phyloP scores from a whole-genome alignment of 2,797 vertebrate species.

The Acipenser oxyrinchus region DNA sequence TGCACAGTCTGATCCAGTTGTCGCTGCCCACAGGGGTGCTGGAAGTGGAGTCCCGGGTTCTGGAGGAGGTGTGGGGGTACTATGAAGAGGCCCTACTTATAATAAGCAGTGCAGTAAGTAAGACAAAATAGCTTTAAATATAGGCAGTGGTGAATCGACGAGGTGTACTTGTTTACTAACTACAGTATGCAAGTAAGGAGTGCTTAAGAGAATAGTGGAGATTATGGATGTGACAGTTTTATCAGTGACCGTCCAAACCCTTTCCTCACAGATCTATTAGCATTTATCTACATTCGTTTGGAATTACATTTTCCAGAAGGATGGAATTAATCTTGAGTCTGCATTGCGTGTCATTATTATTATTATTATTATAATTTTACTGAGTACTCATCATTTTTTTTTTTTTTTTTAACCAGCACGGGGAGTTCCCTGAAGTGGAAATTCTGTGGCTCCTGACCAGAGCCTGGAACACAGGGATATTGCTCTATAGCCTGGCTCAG shows the following conservation, averaged over 20 bases:
- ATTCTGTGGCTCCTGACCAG: conserved; percentile 81
- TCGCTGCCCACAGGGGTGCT: conserved; percentile 64
- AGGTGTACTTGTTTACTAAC: too few species aligned
- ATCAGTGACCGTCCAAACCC: too few species aligned
- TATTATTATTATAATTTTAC: too few species aligned
- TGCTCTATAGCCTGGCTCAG: conserved; percentile 64
- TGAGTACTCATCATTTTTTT: too few species aligned
- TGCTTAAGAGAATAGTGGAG: too few species aligned
- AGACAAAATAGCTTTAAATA: conserved; percentile 11
- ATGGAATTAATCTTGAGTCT: too few species aligned
- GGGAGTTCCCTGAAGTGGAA: conserved; percentile 75
- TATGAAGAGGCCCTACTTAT: conserved; percentile 76
- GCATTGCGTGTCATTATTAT: too few species aligned
- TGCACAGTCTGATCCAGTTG: conserved; percentile 80
- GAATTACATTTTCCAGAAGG: too few species aligned
- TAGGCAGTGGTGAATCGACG: conserved; percentile 10
- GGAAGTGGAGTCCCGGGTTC: conserved; percentile 56
- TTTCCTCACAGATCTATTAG: too few species aligned
- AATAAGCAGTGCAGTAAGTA: conserved; percentile 70
- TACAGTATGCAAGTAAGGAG: too few species aligned
- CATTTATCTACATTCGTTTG: too few species aligned
- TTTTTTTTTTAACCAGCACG: conserved; percentile 26
- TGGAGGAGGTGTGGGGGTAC: conserved; percentile 75
- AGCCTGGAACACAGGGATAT: conserved; percentile 83
- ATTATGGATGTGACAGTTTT: too few species aligned